phyloP scores from a whole-genome alignment of 2,113 vertebrate species.

The Crotalus viridis region DNA sequence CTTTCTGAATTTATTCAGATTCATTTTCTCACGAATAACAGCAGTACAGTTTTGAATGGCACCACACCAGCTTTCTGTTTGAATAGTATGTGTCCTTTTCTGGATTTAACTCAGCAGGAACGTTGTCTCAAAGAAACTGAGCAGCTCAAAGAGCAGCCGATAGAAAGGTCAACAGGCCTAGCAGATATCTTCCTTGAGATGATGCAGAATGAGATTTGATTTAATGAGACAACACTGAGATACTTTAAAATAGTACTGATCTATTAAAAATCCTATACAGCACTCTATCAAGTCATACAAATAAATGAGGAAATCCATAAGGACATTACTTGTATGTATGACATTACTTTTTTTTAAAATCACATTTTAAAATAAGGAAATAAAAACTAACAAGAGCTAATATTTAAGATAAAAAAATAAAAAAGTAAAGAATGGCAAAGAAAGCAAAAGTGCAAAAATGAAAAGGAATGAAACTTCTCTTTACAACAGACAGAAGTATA shows the following conservation, averaged over 20 bases:
- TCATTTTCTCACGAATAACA: constrained; percentile 10
- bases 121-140: constrained; percentile 11
- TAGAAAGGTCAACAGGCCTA: constrained; percentile 11
- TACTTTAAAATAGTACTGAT: neutral
- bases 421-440: neutral
- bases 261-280: neutral
- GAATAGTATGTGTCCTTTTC: neutral
- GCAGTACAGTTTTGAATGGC: neutral
- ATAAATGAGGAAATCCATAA: neutral
- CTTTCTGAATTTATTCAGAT: neutral
- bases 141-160: constrained; percentile 13
- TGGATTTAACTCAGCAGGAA: constrained; percentile 8
- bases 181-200: constrained; percentile 4
- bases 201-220: neutral
- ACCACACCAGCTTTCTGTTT: constrained; percentile 1
- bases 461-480: neutral
- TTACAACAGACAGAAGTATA: neutral
- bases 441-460: neutral
- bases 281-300: constrained; percentile 19
- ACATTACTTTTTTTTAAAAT: neutral
- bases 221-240: neutral
- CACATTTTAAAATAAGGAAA: neutral
- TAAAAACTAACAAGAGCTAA: neutral
- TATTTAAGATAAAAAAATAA: neutral
- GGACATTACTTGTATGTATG: neutral